Percentiles rank a stretch among this genome's conserved stretches.
Conservation (phyloP, 2,113 vertebrate species). For the Gorsachius goisagi region DNA sequence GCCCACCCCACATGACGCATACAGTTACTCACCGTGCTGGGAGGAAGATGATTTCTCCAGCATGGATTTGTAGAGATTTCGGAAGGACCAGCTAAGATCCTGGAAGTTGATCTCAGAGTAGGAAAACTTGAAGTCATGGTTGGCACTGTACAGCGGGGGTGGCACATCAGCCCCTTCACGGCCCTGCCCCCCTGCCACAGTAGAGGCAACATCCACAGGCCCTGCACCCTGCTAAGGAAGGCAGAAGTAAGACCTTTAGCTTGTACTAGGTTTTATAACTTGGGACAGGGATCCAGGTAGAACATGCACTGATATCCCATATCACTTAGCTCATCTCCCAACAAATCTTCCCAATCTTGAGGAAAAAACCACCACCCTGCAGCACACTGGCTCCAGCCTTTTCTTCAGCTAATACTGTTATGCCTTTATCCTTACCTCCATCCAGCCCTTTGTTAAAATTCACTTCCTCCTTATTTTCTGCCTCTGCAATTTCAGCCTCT, state of each 20-base stretch:
- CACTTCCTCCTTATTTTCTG: not conserved
- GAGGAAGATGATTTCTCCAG: conserved; percentile 87
- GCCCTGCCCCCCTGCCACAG: conserved; percentile 67
- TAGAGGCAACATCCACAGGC: conserved; percentile 71
- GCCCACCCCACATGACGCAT: conserved; percentile 4
- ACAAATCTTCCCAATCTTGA: not conserved
- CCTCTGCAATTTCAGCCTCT: not conserved
- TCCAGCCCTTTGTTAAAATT: not conserved
- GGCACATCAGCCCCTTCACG: conserved; percentile 74
- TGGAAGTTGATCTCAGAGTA: conserved; percentile 92
- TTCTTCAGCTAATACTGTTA: not conserved
- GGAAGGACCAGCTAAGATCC: conserved; percentile 93
- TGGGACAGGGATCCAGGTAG: not conserved
- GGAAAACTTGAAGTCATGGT: conserved; percentile 89
- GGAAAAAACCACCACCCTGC: not conserved
- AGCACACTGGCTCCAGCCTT: not conserved
- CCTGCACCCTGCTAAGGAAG: conserved; percentile 60
- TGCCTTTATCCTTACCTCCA: not conserved
- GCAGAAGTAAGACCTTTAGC: not conserved
- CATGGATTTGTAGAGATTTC: conserved; percentile 92
- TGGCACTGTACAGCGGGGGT: conserved; percentile 79
- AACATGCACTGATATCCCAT: not conserved
- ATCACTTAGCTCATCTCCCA: not conserved
- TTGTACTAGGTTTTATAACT: not conserved
- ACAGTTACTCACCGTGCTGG: conserved; percentile 80